Conservation (phyloP, 2,888 invertebrate species). For the Amphipyra tragopoginis region DNA sequence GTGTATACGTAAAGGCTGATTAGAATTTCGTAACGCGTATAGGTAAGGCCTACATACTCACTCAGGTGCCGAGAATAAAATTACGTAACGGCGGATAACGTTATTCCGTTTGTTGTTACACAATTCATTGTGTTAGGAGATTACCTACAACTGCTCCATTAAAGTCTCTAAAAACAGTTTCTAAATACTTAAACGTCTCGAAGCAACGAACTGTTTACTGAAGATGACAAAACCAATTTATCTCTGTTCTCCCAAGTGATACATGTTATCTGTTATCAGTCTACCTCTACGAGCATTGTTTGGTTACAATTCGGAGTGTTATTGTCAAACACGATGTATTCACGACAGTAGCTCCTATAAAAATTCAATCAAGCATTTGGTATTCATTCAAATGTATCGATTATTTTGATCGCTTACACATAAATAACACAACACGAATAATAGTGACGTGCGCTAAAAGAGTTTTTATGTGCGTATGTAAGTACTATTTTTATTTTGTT, state of each 20-base stretch:
- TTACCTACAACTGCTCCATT: slow-evolving; percentile 27
- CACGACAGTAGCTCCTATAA: slow-evolving; percentile 25
- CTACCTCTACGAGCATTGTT: slow-evolving; percentile 47
- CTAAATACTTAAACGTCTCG: slow-evolving; percentile 26
- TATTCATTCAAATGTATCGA: slow-evolving; percentile 23
- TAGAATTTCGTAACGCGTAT: slow-evolving; percentile 75
- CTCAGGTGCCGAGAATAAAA: slow-evolving; percentile 67
- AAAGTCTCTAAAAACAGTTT: slow-evolving; percentile 27
- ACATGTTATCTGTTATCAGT: slow-evolving; percentile 62
- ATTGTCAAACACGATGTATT: slow-evolving; percentile 45
- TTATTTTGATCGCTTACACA: slow-evolving; percentile 31
- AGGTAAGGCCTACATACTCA: slow-evolving; percentile 76
- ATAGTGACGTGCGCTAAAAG: slow-evolving; percentile 37
- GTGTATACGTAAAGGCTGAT: slow-evolving; percentile 61
- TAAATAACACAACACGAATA: slow-evolving; percentile 20
- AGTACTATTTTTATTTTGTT: slow-evolving; percentile 52
- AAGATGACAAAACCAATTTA: slow-evolving; percentile 47
- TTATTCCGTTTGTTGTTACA: slow-evolving; percentile 51
- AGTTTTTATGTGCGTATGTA: slow-evolving; percentile 37
- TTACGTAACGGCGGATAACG: slow-evolving; percentile 68
- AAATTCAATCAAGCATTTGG: slow-evolving; percentile 19
- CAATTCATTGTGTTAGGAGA: slow-evolving; percentile 44
- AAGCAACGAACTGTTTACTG: slow-evolving; percentile 17
- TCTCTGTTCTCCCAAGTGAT: slow-evolving; percentile 53
- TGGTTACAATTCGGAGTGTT: slow-evolving; percentile 43